These are phyloP conservation scores for Haemorhous mexicanus DNA, from an alignment of 2,113 vertebrate genomes.

Conservation along the genomic window DNA sequence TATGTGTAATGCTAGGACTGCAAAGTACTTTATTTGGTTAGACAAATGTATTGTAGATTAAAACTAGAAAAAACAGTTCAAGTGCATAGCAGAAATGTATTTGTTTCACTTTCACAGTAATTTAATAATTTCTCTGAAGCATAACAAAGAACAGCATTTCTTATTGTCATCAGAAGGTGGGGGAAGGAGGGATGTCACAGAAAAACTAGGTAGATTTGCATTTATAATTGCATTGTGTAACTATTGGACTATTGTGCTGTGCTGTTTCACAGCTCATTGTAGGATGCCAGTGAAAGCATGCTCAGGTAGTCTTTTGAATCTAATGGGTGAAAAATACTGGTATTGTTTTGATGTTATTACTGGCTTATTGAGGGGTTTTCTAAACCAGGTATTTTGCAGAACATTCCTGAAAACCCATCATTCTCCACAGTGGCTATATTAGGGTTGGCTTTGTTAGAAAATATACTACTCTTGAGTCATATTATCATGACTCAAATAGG, in stretches of 20 bases:
- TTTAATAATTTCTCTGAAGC: conserved; percentile 1
- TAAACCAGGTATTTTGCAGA: not conserved
- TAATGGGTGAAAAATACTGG: not conserved
- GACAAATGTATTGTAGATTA: conserved; percentile 11
- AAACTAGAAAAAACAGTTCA: not conserved
- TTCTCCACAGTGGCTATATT: not conserved
- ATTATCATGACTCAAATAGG: not conserved
- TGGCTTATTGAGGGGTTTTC: not conserved
- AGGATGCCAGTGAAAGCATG: not conserved
- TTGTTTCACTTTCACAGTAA: not conserved
- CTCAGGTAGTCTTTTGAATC: not conserved
- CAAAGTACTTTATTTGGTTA: not conserved
- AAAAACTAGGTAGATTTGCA: not conserved
- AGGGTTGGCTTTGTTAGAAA: not conserved
- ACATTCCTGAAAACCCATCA: not conserved
- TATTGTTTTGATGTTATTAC: not conserved
- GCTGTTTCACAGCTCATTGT: not conserved
- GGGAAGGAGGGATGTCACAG: not conserved
- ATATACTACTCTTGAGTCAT: not conserved
- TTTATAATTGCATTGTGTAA: not conserved
- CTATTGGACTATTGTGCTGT: not conserved
- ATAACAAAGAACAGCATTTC: not conserved
- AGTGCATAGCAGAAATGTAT: not conserved
- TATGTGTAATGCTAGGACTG: not conserved
- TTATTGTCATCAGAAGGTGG: not conserved